Evolutionary conservation across 2,888 invertebrate species (phyloP), one percentile per base, ranked within the genome.

Genomic region (Didymodactylos carnosus): DNA sequence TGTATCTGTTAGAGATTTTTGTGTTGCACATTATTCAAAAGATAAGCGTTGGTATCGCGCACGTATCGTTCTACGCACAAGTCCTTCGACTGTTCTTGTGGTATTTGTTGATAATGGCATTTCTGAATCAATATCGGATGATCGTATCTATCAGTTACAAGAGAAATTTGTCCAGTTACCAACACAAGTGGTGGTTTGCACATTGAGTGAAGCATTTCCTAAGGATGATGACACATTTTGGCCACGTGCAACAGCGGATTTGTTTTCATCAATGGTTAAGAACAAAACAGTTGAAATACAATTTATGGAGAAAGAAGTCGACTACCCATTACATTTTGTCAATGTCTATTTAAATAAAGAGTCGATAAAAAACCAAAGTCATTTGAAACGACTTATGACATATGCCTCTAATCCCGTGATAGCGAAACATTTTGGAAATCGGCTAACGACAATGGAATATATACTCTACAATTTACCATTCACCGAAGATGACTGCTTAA

Each of bases 1-100:
- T 25, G 35, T 35, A 62, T 62, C 62, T 10, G n/a, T 89, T 76
- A 86, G 86, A 19, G 91, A 92, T 71, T 81, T 93, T 39, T 94
- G 94, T 81, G 95, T 94, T 23, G 94, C 95, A 40, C 87, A 89
- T 81, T 98, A 92, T 83, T 87, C 88, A 5, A 86, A 87, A 39
- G 95, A 95, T 81, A 89, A 90, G 77, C 89, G 91, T 80, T 99
- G 98, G 98, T 98, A 98, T 84, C 87, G 98, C 79, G 95, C 92
- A 0, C 91, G 89, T 82, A 88, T 95, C n/a, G 92, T 94, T 80
- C 87, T 87, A 49, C 87, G 88, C 7, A 82, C 84, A 76, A 90
- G 88, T 2, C 89, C 89, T 49, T 87, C 87, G 75, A 89, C 89
- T 79, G 89, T 89, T 19, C 88, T 88, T 73, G 90, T 98, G 41